Conservation (phyloP, 2,888 invertebrate genomes). For the Epinotia nisella region DNA sequence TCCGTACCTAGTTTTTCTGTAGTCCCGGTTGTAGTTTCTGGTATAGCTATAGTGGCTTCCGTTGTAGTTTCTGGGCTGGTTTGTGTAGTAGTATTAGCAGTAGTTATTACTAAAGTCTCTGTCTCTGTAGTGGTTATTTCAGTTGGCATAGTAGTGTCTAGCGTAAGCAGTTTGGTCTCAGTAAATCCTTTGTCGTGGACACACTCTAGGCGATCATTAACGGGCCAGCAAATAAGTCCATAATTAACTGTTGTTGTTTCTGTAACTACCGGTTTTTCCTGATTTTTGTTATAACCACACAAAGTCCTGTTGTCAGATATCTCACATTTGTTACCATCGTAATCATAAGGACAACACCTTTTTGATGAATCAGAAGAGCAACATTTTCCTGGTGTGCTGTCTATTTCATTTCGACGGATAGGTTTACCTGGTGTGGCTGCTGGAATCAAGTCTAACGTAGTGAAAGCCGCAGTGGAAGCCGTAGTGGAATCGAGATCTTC, state of each 20-base stretch:
- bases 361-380: constrained; percentile 20
- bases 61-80: not conserved
- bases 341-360: constrained; percentile 20
- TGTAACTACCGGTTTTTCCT: not conserved
- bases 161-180: not conserved
- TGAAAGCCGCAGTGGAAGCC: not conserved
- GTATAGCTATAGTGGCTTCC: not conserved
- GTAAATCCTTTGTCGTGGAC: constrained; percentile 15
- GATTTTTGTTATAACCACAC: constrained; percentile 23
- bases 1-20: not conserved
- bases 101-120: not conserved
- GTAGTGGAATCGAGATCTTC: not conserved
- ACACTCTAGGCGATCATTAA: constrained; percentile 15
- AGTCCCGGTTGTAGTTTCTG: not conserved
- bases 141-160: not conserved
- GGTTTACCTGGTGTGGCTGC: not conserved
- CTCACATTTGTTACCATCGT: constrained; percentile 3
- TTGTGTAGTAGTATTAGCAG: not conserved
- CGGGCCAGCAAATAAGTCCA: constrained; percentile 15
- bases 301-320: constrained; percentile 13
- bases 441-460: not conserved
- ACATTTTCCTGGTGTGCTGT: constrained; percentile 20
- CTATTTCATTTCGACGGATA: constrained; percentile 12
- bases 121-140: not conserved
- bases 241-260: constrained; percentile 22